These are phyloP conservation scores for Andricus quercusramuli DNA, from an alignment of 2,888 invertebrate species.

Conservation along the genomic window DNA sequence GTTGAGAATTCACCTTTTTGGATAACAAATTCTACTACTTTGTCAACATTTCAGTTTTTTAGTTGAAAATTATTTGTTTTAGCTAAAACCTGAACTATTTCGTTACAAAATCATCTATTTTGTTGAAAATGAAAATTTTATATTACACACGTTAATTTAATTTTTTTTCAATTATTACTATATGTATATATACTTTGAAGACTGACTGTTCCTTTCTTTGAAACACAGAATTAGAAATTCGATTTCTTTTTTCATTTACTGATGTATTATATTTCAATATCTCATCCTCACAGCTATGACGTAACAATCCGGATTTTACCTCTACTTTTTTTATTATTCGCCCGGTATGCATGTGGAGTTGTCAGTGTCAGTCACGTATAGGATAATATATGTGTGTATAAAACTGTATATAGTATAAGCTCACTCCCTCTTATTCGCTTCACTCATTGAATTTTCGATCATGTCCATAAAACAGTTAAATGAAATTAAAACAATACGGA, in stretches of 20 bases:
- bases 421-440: constrained; percentile 13
- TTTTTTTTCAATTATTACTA: too few relatives aligned
- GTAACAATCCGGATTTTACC: not conserved
- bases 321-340: constrained; percentile 25
- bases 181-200: not conserved
- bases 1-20: too few relatives aligned
- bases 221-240: not conserved
- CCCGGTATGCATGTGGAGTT: not conserved
- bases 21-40: too few relatives aligned
- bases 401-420: not conserved
- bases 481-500: not conserved
- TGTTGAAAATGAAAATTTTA: too few relatives aligned
- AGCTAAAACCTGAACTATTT: too few relatives aligned
- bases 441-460: constrained; percentile 20
- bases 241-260: not conserved
- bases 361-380: not conserved
- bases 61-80: too few relatives aligned
- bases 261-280: not conserved
- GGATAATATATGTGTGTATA: not conserved
- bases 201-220: not conserved
- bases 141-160: too few relatives aligned
- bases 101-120: too few relatives aligned
- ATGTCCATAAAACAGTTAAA: constrained; percentile 14
- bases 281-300: not conserved
- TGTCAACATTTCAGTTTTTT: too few relatives aligned